Percentiles rank a stretch among this genome's conserved stretches.
phyloP scores from a whole-genome alignment of 2,113 vertebrate genomes.

The Ellobius talpinus region DNA sequence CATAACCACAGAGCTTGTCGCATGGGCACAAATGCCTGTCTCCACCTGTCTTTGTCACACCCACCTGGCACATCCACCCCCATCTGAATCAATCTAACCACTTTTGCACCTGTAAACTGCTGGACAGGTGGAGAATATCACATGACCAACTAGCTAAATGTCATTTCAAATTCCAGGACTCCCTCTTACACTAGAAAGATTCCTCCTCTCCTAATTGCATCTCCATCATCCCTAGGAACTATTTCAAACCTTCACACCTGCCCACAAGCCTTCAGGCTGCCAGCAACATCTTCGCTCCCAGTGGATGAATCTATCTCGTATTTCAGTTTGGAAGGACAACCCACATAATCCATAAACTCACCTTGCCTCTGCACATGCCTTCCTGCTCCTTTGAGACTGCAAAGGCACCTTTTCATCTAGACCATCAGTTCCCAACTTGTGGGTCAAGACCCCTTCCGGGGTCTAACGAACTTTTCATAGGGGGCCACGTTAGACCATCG shows the following conservation, averaged over 20 bases:
- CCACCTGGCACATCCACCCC: neutral
- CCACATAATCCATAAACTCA: neutral
- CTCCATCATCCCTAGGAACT: slow-evolving; percentile 43
- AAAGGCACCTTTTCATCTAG: neutral
- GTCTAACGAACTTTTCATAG: neutral
- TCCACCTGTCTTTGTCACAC: neutral
- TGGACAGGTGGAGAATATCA: neutral
- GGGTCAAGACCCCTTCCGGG: neutral
- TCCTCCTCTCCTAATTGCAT: slow-evolving; percentile 33
- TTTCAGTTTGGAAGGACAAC: slow-evolving; percentile 8
- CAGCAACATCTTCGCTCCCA: neutral
- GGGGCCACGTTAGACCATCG: neutral
- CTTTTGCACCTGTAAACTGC: neutral
- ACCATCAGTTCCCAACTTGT: neutral
- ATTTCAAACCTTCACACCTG: slow-evolving; percentile 71
- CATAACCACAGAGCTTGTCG: neutral
- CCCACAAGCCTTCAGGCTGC: slow-evolving; percentile 29
- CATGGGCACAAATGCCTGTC: neutral
- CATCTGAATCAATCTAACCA: neutral
- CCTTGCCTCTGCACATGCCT: neutral
- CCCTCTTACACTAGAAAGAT: neutral
- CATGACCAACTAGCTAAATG: neutral
- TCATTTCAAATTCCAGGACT: slow-evolving; percentile 12
- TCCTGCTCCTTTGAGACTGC: neutral
- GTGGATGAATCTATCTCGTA: slow-evolving; percentile 33